Percentiles rank a stretch among this genome's conserved stretches.
Conservation (phyloP, 1,140 invertebrate species). For the Pachypsylla venusta region DNA sequence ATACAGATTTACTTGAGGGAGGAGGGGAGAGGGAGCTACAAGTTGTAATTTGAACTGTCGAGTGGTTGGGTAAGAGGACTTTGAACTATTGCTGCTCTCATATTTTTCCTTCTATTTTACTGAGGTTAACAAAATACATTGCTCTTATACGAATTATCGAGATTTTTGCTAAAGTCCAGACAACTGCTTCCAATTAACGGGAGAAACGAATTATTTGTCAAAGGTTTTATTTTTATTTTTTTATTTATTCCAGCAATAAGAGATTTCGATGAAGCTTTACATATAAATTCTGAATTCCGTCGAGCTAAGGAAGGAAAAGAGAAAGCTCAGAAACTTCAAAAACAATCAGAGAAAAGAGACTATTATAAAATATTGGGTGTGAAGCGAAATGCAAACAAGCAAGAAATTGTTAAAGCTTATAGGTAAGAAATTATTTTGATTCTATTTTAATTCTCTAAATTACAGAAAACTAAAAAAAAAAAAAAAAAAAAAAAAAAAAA, state of each 20-base stretch:
- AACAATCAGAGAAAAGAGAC: constrained; percentile 82
- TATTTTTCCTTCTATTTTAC: no score
- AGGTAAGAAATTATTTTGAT: constrained; percentile 35
- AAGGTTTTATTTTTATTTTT: no score
- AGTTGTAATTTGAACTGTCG: no score
- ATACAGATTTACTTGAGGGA: no score
- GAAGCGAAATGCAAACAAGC: constrained; percentile 71
- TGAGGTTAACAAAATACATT: no score
- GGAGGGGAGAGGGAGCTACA: no score
- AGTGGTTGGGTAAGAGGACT: no score
- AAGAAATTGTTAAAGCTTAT: constrained; percentile 92
- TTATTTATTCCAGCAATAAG: constrained; percentile 52
- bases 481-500: background rate
- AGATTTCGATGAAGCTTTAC: constrained; percentile 71
- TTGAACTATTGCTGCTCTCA: no score
- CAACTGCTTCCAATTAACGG: no score
- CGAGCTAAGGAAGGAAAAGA: constrained; percentile 79
- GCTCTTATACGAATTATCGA: no score
- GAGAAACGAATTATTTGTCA: no score
- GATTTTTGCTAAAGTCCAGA: no score
- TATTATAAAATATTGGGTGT: constrained; percentile 97
- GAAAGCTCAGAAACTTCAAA: constrained; percentile 83
- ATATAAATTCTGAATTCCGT: constrained; percentile 62
- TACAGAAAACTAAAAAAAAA: background rate
- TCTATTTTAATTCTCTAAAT: constrained; percentile 14